phyloP scores from a whole-genome alignment of 2,113 vertebrate genomes.

The western clawed frog (Xenopus tropicalis) region DNA sequence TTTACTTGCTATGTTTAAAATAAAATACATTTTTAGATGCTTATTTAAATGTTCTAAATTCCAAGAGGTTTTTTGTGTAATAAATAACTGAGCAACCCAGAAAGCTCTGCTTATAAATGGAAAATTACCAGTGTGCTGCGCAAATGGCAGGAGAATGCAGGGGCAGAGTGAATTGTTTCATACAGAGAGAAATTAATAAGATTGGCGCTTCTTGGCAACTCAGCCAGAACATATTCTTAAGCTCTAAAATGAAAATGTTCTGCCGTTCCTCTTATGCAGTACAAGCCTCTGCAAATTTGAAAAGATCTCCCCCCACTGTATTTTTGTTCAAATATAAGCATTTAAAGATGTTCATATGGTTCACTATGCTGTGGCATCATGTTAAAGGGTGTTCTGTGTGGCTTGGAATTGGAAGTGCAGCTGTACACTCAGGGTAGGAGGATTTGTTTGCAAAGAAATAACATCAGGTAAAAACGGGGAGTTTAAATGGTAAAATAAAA shows the following conservation, averaged over 20 bases:
- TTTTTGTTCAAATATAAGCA: too few species aligned
- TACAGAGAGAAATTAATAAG: slow-evolving; percentile 2
- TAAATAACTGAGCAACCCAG: neutral
- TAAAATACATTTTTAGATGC: neutral
- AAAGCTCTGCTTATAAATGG: slow-evolving; percentile 2
- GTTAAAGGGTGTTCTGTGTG: too few species aligned
- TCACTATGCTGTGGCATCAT: too few species aligned
- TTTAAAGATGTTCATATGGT: too few species aligned
- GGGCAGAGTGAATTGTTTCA: neutral
- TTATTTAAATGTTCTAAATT: neutral
- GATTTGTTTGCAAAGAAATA: too few species aligned
- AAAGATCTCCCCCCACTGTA: too few species aligned
- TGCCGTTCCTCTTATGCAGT: neutral
- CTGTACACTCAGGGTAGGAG: too few species aligned
- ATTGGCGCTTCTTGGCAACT: slow-evolving; percentile 5
- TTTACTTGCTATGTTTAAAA: too few species aligned
- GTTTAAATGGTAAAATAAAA: too few species aligned
- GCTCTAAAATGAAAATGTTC: neutral
- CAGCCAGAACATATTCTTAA: neutral
- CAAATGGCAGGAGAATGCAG: neutral
- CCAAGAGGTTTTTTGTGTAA: slow-evolving; percentile 11
- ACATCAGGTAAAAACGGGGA: too few species aligned
- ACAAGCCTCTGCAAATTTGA: too few species aligned
- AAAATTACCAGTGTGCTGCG: neutral
- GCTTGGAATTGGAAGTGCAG: too few species aligned